Base-by-base conservation (phyloP, 2,113 vertebrate genomes). In the Chionodraco myersi region DNA sequence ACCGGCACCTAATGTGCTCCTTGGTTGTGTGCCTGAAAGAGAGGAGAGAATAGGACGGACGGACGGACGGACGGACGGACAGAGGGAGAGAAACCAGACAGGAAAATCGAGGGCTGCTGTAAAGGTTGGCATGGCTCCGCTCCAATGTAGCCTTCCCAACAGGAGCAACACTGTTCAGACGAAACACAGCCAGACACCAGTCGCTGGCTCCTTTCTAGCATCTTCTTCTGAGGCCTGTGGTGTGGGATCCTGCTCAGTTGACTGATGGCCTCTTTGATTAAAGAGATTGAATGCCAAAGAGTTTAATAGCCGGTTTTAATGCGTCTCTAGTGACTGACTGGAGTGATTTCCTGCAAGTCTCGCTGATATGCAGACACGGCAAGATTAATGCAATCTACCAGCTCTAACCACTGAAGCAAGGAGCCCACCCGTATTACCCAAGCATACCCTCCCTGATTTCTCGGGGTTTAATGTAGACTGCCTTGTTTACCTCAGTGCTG, bases 191-290 rank as follows among this genome's bases (percentile, higher is more conserved):
- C 83, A 81, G 53, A 12, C 56, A 64, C 73, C 83, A 72, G 69
- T 76, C 44, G 51, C 88, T 48, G 63, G 75, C 77, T 84, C 54
- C 48, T 77, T 57, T 73, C 63, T 44, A 63, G 71, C 68, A 61
- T 79, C 72, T 71, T 76, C 60, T 70, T 83, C 66, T 72, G 75
- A 84, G 71, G 71, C 83, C 73, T 44, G 57, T 53, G 72, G 71
- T 34, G 72, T 60, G 60, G 26, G 68, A 66, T 64, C 75, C 75
- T 67, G 54, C 77, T 89, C 89, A 72, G 77, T 73, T 92, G 85
- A 92, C 81, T 86, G 83, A 92, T 89, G 71, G 77, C 66, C 83
- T 78, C 80, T 90, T 87, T 90, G 86, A 93, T 91, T 92, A 80
- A 87, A 79, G 47, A 80, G 90, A 91, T 90, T 71, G 81, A 90